A percentile compares a stretch with the other conserved stretches of the same genome.
These are phyloP conservation scores for Mycetomoellerius zeteki DNA, from an alignment of 1,140 invertebrate species.

Conservation along the genomic window DNA sequence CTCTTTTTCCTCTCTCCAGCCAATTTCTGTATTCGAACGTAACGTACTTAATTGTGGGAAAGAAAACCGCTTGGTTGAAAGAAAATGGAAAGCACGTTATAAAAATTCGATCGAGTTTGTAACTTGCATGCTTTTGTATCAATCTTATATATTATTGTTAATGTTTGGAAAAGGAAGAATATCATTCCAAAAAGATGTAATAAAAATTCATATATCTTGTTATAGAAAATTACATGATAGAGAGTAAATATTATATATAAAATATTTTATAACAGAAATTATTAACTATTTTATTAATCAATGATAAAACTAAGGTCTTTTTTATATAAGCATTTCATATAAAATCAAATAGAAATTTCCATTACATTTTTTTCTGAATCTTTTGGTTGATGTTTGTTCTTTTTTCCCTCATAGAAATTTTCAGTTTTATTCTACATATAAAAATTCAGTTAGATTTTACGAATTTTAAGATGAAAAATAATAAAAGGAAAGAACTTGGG, in stretches of 20 bases:
- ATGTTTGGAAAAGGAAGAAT: not conserved
- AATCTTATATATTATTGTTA: not conserved
- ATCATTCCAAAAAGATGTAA: not conserved
- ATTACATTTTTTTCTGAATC: not conserved
- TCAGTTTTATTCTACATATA: not conserved
- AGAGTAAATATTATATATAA: too few species aligned
- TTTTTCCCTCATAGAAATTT: not conserved
- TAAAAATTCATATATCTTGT: too few species aligned
- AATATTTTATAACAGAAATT: not conserved
- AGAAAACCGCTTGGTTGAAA: not conserved
- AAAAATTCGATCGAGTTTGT: not conserved
- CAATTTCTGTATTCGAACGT: not conserved
- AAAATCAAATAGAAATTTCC: not conserved
- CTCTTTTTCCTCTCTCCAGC: not conserved
- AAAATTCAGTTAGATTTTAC: not conserved
- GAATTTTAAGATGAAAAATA: slow-evolving; percentile 10
- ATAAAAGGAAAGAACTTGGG: not conserved
- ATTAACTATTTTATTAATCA: too few species aligned
- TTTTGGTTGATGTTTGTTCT: not conserved
- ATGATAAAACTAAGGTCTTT: too few species aligned
- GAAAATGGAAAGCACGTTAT: not conserved
- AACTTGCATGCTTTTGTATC: not conserved
- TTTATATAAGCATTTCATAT: not conserved
- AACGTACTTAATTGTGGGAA: not conserved
- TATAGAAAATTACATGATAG: too few species aligned